Evolutionary conservation across 1,140 invertebrate species (phyloP).

Genomic region (Chironomus tepperi): DNA sequence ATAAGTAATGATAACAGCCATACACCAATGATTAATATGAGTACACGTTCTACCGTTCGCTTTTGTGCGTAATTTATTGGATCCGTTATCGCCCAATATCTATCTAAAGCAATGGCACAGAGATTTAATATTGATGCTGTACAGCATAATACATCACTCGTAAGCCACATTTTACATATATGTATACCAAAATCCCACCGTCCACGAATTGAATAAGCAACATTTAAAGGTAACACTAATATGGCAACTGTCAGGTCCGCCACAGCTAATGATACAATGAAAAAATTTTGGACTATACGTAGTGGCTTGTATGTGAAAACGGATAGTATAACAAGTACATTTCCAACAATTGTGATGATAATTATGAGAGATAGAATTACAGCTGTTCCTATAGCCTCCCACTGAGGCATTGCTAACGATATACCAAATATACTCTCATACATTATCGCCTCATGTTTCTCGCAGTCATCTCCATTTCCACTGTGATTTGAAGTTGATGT

Average conservation of each 20-base stretch:
- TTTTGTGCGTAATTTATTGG: slow-evolving; percentile 96
- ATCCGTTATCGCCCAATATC: slow-evolving; percentile 95
- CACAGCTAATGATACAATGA: slow-evolving; percentile 94
- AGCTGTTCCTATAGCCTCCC: slow-evolving; percentile 70
- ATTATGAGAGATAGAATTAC: slow-evolving; percentile 71
- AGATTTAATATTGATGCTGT: slow-evolving; percentile 95
- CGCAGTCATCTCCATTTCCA: slow-evolving; percentile 33
- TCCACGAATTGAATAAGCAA: slow-evolving; percentile 82
- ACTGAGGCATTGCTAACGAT: slow-evolving; percentile 61
- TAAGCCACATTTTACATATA: slow-evolving; percentile 93
- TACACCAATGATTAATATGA: slow-evolving; percentile 82
- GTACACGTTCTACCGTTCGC: slow-evolving; percentile 81
- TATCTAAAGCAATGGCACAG: slow-evolving; percentile 90
- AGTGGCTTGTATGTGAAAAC: slow-evolving; percentile 94
- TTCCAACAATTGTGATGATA: slow-evolving; percentile 85
- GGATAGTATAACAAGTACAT: slow-evolving; percentile 89
- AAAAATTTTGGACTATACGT: slow-evolving; percentile 96
- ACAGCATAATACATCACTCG: slow-evolving; percentile 92
- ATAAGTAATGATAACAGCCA: slow-evolving; percentile 88
- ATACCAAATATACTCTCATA: slow-evolving; percentile 51
- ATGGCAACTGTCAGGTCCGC: slow-evolving; percentile 95
- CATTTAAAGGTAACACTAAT: slow-evolving; percentile 92
- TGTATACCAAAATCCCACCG: slow-evolving; percentile 85
- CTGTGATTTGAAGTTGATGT: background rate
- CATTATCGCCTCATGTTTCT: slow-evolving; percentile 41